These are phyloP conservation scores for Formica exsecta DNA, from an alignment of 1,140 invertebrate species.

Conservation along the genomic window DNA sequence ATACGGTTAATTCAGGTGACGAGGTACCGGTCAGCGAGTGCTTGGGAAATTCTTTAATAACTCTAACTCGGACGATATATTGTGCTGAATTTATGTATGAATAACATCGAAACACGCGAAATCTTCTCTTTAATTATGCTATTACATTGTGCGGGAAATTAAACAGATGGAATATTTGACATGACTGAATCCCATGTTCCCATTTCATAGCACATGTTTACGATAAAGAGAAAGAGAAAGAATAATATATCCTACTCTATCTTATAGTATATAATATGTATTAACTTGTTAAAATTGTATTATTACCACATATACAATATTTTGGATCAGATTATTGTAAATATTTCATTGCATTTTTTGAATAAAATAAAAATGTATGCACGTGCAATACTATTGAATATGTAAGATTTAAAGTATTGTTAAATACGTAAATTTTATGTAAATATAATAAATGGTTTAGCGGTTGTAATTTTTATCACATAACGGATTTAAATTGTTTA, in stretches of 20 bases:
- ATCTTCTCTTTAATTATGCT: slow-evolving; percentile 23
- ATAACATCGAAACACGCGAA: neutral
- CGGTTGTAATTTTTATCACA: neutral
- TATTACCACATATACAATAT: neutral
- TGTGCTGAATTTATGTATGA: neutral
- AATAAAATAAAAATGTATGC: neutral
- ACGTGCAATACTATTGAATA: neutral
- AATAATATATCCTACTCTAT: neutral
- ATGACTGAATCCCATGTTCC: neutral
- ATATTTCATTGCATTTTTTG: neutral
- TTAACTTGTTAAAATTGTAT: neutral
- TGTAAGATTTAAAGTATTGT: neutral
- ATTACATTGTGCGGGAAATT: neutral
- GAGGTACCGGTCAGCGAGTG: neutral
- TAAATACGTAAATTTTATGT: neutral
- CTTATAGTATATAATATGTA: neutral
- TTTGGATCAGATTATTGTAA: neutral
- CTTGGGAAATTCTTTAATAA: neutral
- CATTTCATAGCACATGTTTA: neutral
- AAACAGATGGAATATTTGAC: neutral
- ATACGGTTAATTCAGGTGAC: neutral
- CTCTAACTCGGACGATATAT: neutral
- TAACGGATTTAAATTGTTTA: too few species aligned
- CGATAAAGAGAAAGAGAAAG: too few species aligned
- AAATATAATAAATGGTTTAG: neutral